A percentile compares a stretch with the other conserved stretches of the same genome.
Evolutionary conservation across 2,888 invertebrate species (phyloP).

Genomic region (Acronicta leporina): DNA sequence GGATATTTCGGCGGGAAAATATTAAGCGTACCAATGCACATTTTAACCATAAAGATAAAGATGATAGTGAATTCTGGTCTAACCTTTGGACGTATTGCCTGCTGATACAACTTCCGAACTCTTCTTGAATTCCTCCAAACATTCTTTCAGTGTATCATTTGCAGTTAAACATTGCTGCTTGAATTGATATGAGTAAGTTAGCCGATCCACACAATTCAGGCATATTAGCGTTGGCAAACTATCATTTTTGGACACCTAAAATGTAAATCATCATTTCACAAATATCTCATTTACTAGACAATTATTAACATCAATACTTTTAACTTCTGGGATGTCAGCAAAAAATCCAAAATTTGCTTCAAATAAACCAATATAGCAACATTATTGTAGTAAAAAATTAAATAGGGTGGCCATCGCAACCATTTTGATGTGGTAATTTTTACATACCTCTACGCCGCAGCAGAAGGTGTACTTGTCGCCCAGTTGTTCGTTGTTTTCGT

Average conservation of each 20-base stretch:
- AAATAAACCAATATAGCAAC: slow-evolving; percentile 86
- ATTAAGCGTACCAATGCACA: neutral
- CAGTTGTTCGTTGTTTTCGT: slow-evolving; percentile 88
- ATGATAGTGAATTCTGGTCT: slow-evolving; percentile 15
- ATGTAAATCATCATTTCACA: slow-evolving; percentile 36
- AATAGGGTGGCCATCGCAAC: slow-evolving; percentile 89
- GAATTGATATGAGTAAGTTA: slow-evolving; percentile 85
- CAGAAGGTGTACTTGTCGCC: slow-evolving; percentile 85
- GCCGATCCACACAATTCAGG: slow-evolving; percentile 83
- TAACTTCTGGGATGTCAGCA: slow-evolving; percentile 81
- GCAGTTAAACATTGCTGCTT: slow-evolving; percentile 85
- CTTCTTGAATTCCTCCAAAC: slow-evolving; percentile 83
- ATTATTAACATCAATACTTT: slow-evolving; percentile 29
- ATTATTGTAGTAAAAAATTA: slow-evolving; percentile 83
- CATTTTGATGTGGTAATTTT: slow-evolving; percentile 86
- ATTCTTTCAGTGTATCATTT: slow-evolving; percentile 85
- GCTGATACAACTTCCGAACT: slow-evolving; percentile 75
- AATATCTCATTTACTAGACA: slow-evolving; percentile 15
- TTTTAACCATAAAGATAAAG: neutral
- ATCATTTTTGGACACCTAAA: slow-evolving; percentile 84
- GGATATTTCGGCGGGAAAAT: slow-evolving; percentile 40
- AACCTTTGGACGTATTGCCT: slow-evolving; percentile 71
- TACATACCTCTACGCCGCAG: slow-evolving; percentile 86
- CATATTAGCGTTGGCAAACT: slow-evolving; percentile 86
- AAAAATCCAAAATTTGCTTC: slow-evolving; percentile 76